Conservation (phyloP, 2,888 invertebrate species). For the Muscina levida region DNA sequence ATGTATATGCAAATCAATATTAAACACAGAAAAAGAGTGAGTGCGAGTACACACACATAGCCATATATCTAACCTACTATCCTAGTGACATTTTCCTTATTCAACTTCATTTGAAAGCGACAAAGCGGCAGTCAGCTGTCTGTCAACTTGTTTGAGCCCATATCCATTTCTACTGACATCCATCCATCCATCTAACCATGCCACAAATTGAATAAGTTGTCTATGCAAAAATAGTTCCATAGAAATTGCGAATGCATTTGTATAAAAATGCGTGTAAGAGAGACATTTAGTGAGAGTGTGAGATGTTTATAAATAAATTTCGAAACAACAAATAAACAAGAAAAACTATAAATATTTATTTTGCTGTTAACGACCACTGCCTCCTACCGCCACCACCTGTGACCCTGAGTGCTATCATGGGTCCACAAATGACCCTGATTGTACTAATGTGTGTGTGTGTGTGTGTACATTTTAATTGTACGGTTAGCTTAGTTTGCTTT, state of each 20-base stretch:
- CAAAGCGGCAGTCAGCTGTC: neutral
- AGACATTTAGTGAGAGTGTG: neutral
- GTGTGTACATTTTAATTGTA: conserved; percentile 12
- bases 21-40: too few species aligned
- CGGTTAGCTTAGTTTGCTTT: conserved; percentile 20
- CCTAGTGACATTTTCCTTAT: conserved; percentile 5
- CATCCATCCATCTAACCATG: too few species aligned
- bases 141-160: neutral
- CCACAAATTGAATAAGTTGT: conserved; percentile 11
- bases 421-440: too few species aligned
- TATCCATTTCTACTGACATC: conserved; percentile 12
- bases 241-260: neutral
- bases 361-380: neutral
- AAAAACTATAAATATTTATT: conserved; percentile 29
- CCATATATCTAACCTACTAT: conserved; percentile 7
- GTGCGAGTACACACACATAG: too few species aligned
- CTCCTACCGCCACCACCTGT: conserved; percentile 12
- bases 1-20: too few species aligned
- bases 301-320: conserved; percentile 1
- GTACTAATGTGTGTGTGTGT: conserved; percentile 22
- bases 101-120: neutral
- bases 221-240: neutral
- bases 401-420: conserved; percentile 7
- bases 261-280: neutral
- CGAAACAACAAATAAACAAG: too few species aligned